phyloP scores from a whole-genome alignment of 2,113 vertebrate genomes.

The Cathartes aura region DNA sequence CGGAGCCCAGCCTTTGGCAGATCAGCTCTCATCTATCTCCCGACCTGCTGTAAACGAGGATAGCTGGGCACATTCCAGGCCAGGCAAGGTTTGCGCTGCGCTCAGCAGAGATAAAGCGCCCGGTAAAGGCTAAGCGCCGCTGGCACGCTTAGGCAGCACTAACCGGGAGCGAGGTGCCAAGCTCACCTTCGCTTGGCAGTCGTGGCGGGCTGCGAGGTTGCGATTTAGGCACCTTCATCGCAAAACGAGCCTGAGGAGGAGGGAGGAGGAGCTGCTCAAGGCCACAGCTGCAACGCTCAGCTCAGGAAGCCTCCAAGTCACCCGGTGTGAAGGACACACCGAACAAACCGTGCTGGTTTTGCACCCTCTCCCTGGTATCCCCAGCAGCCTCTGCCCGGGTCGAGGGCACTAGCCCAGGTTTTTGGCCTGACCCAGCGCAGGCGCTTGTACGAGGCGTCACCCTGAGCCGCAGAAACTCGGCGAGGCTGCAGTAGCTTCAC shows the following conservation, averaged over 20 bases:
- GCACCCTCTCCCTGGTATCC: neutral
- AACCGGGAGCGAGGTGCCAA: neutral
- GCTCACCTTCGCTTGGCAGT: neutral
- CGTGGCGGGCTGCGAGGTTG: neutral
- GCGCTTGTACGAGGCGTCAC: neutral
- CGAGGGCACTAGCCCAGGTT: neutral
- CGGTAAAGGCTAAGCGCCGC: rapidly evolving
- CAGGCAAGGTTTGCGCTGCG: neutral
- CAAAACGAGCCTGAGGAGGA: neutral
- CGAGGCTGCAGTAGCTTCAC: neutral
- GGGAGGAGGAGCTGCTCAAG: neutral
- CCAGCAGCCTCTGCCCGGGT: neutral
- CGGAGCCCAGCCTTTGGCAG: neutral
- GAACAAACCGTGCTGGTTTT: neutral
- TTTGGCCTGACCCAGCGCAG: neutral
- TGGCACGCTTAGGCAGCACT: neutral
- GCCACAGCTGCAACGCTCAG: neutral
- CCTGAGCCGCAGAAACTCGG: too few species aligned
- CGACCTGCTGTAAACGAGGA: neutral
- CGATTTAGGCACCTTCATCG: neutral
- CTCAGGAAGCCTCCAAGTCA: neutral
- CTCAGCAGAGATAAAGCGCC: neutral
- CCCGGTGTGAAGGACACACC: rapidly evolving
- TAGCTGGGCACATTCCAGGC: neutral
- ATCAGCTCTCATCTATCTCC: neutral